A percentile compares a stretch with the other conserved stretches of the same genome.
These are phyloP conservation scores for Australoheros facetus DNA, from an alignment of 2,797 vertebrate species.

Conservation along the genomic window DNA sequence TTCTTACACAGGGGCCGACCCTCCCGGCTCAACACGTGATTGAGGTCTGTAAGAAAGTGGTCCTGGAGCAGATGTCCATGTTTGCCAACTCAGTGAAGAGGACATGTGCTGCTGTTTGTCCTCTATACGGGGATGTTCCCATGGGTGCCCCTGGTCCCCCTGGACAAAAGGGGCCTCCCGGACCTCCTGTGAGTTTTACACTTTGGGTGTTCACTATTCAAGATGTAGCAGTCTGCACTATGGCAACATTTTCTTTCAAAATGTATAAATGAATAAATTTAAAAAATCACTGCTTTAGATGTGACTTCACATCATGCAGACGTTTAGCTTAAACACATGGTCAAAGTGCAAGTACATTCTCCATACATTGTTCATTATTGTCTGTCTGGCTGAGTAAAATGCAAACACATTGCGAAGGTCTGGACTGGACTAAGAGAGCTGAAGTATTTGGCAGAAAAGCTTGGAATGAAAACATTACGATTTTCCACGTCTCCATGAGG, in stretches of 20 bases:
- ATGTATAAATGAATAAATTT: background rate
- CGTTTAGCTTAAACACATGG: conserved; percentile 28
- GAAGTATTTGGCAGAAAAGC: conserved; percentile 77
- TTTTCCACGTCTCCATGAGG: conserved; percentile 82
- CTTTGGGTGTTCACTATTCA: conserved; percentile 12
- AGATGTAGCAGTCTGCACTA: background rate
- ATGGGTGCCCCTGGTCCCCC: conserved; percentile 78
- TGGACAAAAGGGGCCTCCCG: conserved; percentile 77
- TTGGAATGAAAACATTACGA: conserved; percentile 81
- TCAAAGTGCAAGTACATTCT: conserved; percentile 26
- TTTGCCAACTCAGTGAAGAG: conserved; percentile 83
- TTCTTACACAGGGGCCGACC: conserved; percentile 73
- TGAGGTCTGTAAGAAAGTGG: conserved; percentile 81
- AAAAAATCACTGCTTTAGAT: conserved; percentile 17
- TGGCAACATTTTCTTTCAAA: background rate
- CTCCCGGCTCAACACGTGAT: conserved; percentile 81
- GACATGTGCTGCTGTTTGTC: conserved; percentile 81
- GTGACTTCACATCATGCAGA: conserved; percentile 28
- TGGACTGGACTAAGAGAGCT: conserved; percentile 61
- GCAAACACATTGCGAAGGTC: conserved; percentile 67
- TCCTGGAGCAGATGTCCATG: conserved; percentile 84
- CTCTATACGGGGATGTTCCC: conserved; percentile 80
- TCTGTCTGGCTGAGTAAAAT: conserved; percentile 59
- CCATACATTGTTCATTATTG: conserved; percentile 61
- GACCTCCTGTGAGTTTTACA: conserved; percentile 75